Conservation (phyloP, 2,888 invertebrate genomes). For the Cosmorhoe ocellata region DNA sequence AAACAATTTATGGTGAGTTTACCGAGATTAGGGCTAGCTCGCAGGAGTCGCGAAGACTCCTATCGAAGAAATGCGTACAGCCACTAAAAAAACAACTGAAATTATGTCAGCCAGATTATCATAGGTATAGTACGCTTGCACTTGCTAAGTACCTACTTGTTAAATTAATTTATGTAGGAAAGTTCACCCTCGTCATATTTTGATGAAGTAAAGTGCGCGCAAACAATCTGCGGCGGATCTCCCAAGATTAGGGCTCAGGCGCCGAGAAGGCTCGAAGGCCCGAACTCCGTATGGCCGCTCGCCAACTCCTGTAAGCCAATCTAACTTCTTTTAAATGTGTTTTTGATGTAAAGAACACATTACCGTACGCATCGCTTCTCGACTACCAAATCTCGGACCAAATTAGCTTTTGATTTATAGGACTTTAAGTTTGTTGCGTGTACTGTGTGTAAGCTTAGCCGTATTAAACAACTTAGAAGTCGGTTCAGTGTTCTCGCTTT, state of each 20-base stretch:
- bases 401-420: constrained; percentile 78
- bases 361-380: constrained; percentile 69
- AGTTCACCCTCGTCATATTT: constrained; percentile 70
- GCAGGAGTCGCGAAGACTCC: too few species aligned
- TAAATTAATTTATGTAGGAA: constrained; percentile 65
- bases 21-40: too few species aligned
- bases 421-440: constrained; percentile 55
- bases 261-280: constrained; percentile 61
- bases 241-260: constrained; percentile 71
- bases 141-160: constrained; percentile 25
- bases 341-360: constrained; percentile 81
- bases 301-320: constrained; percentile 81
- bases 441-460: constrained; percentile 32
- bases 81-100: neutral
- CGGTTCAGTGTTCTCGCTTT: constrained; percentile 24
- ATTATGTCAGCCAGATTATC: constrained; percentile 1
- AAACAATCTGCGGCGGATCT: constrained; percentile 78
- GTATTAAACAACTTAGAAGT: constrained; percentile 35
- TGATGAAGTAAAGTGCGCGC: constrained; percentile 71
- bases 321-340: constrained; percentile 83
- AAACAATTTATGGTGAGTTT: too few species aligned
- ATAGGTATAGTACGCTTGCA: constrained; percentile 23
- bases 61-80: too few species aligned
- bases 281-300: constrained; percentile 71
- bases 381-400: constrained; percentile 66